Evolutionary conservation across 37 sponge, comb jelly and placozoan genomes (phyloP).

Genomic region (Aphrocallistes beatrix): DNA sequence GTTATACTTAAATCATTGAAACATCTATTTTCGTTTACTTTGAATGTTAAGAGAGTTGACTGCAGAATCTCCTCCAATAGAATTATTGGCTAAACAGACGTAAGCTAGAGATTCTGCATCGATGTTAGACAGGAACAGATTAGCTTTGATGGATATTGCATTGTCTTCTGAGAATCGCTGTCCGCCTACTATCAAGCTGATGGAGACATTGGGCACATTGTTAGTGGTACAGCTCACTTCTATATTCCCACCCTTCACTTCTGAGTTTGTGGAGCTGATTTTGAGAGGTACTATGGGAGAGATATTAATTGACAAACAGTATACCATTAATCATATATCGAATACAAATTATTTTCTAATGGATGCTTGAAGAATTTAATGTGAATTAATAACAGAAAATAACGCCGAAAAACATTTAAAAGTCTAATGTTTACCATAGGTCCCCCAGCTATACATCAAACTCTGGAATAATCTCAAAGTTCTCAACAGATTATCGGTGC

Average conservation of each 20-base stretch:
- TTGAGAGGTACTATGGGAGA: too few species aligned
- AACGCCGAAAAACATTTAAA: too few species aligned
- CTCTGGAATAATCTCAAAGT: background rate
- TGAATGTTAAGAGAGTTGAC: background rate
- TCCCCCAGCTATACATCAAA: background rate
- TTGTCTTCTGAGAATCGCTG: background rate
- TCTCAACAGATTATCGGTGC: background rate
- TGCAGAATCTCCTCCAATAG: background rate
- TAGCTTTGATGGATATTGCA: background rate
- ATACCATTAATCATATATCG: too few species aligned
- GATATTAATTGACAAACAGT: too few species aligned
- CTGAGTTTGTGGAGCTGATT: too few species aligned
- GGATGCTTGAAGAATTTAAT: background rate
- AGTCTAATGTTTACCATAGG: too few species aligned
- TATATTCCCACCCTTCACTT: too few species aligned
- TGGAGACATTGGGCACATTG: background rate
- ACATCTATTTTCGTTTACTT: background rate
- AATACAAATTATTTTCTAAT: background rate
- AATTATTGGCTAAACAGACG: background rate
- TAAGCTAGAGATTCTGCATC: background rate
- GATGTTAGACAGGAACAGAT: background rate
- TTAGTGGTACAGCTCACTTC: background rate
- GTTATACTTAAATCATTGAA: background rate
- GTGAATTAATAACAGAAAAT: background rate
- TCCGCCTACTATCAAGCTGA: background rate